A percentile compares a stretch with the other conserved stretches of the same genome.
Conservation (phyloP, 2,888 invertebrate genomes). For the Andrena hattorfiana region DNA sequence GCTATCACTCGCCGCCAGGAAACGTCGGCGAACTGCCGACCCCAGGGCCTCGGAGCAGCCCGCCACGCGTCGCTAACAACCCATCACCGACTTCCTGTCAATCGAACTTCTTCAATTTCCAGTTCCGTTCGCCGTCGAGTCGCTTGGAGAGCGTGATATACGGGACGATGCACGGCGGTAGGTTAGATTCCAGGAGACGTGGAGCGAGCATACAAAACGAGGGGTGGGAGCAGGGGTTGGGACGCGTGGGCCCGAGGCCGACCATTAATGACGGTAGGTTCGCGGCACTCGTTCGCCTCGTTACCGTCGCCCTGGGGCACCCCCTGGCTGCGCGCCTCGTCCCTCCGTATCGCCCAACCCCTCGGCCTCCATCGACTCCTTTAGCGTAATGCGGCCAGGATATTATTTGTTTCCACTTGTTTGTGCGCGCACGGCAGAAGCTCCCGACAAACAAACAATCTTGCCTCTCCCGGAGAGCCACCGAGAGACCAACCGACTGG, state of each 20-base stretch:
- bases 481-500: conserved; percentile 44
- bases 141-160: conserved; percentile 42
- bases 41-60: background rate
- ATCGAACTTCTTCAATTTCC: conserved; percentile 58
- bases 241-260: conserved; percentile 76
- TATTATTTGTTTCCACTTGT: conserved; percentile 84
- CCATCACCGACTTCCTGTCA: conserved; percentile 32
- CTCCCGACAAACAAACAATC: conserved; percentile 81
- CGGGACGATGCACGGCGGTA: conserved; percentile 16
- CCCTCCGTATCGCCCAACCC: conserved; percentile 5
- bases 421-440: conserved; percentile 76
- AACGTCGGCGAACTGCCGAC: background rate
- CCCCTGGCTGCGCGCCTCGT: conserved; percentile 41
- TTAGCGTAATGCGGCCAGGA: conserved; percentile 80
- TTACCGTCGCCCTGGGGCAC: conserved; percentile 78
- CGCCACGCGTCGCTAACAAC: conserved; percentile 54
- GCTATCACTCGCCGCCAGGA: conserved; percentile 26
- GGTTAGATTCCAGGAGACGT: conserved; percentile 48
- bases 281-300: conserved; percentile 77
- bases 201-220: conserved; percentile 33
- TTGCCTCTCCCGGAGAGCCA: conserved; percentile 68
- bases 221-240: conserved; percentile 27
- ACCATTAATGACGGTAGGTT: conserved; percentile 79
- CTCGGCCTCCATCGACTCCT: conserved; percentile 59
- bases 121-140: conserved; percentile 34